Evolutionary conservation across 1,140 invertebrate species (phyloP).

Genomic region (Anthonomus grandis): DNA sequence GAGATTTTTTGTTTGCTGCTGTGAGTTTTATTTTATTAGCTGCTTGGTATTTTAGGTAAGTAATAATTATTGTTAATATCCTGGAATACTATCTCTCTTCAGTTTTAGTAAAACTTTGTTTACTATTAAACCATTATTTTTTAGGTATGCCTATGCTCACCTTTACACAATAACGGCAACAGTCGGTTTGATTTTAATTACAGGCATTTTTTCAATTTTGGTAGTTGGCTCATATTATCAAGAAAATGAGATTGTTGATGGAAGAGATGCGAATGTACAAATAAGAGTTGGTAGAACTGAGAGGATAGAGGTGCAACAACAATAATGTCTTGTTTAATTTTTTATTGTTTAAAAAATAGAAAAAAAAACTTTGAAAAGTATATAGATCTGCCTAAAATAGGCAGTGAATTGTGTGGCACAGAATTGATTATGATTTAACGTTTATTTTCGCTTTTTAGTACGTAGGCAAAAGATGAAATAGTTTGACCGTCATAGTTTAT

Average conservation of each 20-base stretch:
- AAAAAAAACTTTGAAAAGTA: not conserved
- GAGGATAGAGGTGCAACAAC: slow-evolving; percentile 13
- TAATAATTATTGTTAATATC: not conserved
- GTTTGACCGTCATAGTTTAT: no score
- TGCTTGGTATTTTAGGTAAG: slow-evolving; percentile 47
- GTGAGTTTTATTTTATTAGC: slow-evolving; percentile 41
- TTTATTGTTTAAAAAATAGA: slow-evolving; percentile 3
- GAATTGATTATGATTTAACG: no score
- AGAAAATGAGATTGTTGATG: slow-evolving; percentile 29
- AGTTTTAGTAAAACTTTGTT: slow-evolving; percentile 2
- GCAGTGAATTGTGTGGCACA: no score
- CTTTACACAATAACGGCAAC: slow-evolving; percentile 47
- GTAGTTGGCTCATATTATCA: slow-evolving; percentile 44
- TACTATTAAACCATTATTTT: slow-evolving; percentile 28
- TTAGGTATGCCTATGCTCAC: slow-evolving; percentile 46
- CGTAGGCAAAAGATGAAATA: no score
- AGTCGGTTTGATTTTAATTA: slow-evolving; percentile 43
- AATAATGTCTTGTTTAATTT: slow-evolving; percentile 5
- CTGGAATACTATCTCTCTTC: slow-evolving; percentile 1
- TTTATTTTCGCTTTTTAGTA: no score
- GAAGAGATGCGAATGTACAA: slow-evolving; percentile 5
- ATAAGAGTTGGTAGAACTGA: slow-evolving; percentile 12
- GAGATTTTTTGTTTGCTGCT: slow-evolving; percentile 42
- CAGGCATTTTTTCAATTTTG: slow-evolving; percentile 43
- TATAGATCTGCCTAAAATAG: not conserved